Conservation (phyloP, 2,113 vertebrate species). For the Hippopotamus amphibius region DNA sequence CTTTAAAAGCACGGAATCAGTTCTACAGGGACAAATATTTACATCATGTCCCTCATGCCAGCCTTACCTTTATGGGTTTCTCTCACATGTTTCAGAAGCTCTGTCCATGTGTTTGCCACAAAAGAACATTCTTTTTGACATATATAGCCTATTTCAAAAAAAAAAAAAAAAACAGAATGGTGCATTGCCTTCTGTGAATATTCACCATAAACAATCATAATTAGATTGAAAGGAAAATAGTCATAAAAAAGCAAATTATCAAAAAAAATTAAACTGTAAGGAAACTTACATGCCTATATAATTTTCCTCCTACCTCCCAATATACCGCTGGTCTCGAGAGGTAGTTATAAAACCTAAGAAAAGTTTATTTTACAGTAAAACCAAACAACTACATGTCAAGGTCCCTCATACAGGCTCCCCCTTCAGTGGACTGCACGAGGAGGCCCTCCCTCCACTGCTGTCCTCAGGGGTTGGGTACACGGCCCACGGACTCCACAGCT, state of each 20-base stretch:
- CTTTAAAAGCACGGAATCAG: background rate
- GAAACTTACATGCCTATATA: background rate
- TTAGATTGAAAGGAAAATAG: background rate
- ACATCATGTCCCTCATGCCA: background rate
- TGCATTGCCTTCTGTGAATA: background rate
- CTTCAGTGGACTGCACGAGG: too few species aligned
- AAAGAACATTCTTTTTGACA: conserved; percentile 92
- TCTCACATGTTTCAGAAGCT: conserved; percentile 90
- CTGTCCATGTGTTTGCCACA: conserved; percentile 93
- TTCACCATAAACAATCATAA: background rate
- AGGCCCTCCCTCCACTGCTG: too few species aligned
- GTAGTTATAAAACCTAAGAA: background rate
- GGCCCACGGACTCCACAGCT: background rate
- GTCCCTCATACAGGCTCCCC: accelerated
- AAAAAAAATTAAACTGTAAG: background rate
- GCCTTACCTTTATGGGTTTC: conserved; percentile 90
- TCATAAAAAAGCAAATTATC: background rate
- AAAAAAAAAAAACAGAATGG: background rate
- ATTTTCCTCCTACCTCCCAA: background rate
- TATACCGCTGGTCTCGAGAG: background rate
- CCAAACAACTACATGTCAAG: background rate
- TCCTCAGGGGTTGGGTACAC: accelerated
- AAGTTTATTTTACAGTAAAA: background rate
- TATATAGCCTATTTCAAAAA: conserved; percentile 88
- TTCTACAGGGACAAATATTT: background rate